Evolutionary conservation across 2,797 vertebrate genomes (phyloP), one percentile per base, ranked within the genome.

Genomic region (Pteropus rufus): DNA sequence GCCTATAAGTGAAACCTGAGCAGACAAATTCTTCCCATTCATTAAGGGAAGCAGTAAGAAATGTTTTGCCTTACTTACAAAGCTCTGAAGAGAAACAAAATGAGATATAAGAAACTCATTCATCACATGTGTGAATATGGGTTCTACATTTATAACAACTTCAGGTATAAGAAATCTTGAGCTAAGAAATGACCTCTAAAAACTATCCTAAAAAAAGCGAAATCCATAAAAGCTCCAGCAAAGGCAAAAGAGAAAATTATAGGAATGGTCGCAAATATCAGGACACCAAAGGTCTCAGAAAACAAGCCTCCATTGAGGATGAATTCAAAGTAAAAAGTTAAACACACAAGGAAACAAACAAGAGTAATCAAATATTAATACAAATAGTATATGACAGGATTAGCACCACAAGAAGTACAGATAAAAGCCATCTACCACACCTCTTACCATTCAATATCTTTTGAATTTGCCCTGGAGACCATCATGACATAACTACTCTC

Each of bases 271-370:
- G 29, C 65, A 90, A 90, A 92, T 58, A 64, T 8, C 8, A 86
- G 19, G 56, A 81, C 7, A 73, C 11, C 4, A 56, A 11, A 11
- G 92, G 21, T 70, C 41, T 87, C 62, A 89, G 88, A 82, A 85
- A 89, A 87, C 10, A 91, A 39, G 54, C 10, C 34, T 72, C 56
- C 65, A 88, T 0, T 79, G 31, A 77, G 24, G 39, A 70, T 49
- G 23, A 93, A 80, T 80, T 96, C 49, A 94, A 91, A 73, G 91
- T 54, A 62, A 44, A 93, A 89, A 89, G 39, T 54, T 92, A 82
- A 44, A 91, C 1, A 76, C 39, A 64, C 12, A 44, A 75, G 16
- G 75, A 73, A 92, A 77, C 60, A 92, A 91, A 92, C 10, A 19
- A 77, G 0, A 85, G 64, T 69, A 77, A 94, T 75, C 81, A 73